phyloP scores from a whole-genome alignment of 2,113 vertebrate species.

The Elgaria multicarinata region DNA sequence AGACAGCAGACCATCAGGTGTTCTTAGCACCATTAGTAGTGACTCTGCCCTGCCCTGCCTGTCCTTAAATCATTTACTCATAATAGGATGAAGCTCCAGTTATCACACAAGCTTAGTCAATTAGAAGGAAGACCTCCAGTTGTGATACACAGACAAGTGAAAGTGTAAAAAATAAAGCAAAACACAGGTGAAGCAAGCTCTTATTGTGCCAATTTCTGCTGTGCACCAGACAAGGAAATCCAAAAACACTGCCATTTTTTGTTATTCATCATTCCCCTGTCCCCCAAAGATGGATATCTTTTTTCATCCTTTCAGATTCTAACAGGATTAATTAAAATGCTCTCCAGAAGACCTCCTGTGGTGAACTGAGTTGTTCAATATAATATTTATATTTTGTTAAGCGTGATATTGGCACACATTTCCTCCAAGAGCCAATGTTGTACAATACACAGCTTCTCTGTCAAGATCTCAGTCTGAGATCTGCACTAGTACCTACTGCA shows the following conservation, averaged over 20 bases:
- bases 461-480: background rate
- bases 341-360: background rate
- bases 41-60: background rate
- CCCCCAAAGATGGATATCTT: no score
- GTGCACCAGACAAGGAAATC: no score
- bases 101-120: background rate
- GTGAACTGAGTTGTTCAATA: background rate
- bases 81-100: background rate
- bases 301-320: background rate
- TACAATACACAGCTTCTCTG: background rate
- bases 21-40: no score
- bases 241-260: no score
- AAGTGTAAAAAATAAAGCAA: no score
- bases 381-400: background rate
- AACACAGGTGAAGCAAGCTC: no score
- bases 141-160: no score
- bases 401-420: background rate
- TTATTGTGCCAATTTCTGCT: no score
- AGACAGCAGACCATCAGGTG: background rate
- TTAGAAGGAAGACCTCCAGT: background rate
- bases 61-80: background rate
- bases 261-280: no score
- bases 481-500: background rate
- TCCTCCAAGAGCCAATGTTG: background rate
- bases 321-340: background rate